A percentile compares a stretch with the other conserved stretches of the same genome.
Conservation (phyloP, 2,113 vertebrate species). For the Forbesichthys agassizii region DNA sequence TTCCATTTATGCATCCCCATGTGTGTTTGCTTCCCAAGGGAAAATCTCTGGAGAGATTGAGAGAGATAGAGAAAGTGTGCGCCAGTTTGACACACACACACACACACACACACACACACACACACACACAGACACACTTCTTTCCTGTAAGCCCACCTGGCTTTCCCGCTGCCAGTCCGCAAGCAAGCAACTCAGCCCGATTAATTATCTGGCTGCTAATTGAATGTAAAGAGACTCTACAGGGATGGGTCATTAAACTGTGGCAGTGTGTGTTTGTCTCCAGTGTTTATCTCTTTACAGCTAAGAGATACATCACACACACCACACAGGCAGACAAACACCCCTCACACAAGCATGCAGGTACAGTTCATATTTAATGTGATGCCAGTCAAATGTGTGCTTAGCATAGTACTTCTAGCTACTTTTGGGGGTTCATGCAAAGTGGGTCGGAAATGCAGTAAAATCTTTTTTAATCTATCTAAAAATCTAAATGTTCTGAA, state of each 20-base stretch:
- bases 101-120: slow-evolving; percentile 11
- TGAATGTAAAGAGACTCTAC: slow-evolving; percentile 78
- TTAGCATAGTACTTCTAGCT: no score
- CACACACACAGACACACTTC: slow-evolving; percentile 8
- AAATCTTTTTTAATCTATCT: no score
- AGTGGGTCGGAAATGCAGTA: no score
- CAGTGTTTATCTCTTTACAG: slow-evolving; percentile 73
- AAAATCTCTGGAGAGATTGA: slow-evolving; percentile 32
- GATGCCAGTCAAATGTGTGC: no score
- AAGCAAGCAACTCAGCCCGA: slow-evolving; percentile 71
- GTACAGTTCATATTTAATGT: neutral
- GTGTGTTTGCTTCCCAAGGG: slow-evolving; percentile 35
- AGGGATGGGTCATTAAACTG: slow-evolving; percentile 78
- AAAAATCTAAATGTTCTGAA: no score
- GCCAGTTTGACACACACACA: neutral
- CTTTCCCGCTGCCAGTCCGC: slow-evolving; percentile 65
- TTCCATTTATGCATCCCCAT: slow-evolving; percentile 20
- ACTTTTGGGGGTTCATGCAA: no score
- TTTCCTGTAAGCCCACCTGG: slow-evolving; percentile 72
- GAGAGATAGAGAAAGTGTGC: neutral
- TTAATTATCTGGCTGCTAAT: slow-evolving; percentile 79
- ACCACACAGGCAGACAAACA: slow-evolving; percentile 27
- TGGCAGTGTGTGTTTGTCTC: slow-evolving; percentile 76
- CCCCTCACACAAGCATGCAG: slow-evolving; percentile 14
- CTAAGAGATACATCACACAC: slow-evolving; percentile 68